phyloP scores from a whole-genome alignment of 2,888 invertebrate genomes.

The Caenorhabditis panamensis region DNA sequence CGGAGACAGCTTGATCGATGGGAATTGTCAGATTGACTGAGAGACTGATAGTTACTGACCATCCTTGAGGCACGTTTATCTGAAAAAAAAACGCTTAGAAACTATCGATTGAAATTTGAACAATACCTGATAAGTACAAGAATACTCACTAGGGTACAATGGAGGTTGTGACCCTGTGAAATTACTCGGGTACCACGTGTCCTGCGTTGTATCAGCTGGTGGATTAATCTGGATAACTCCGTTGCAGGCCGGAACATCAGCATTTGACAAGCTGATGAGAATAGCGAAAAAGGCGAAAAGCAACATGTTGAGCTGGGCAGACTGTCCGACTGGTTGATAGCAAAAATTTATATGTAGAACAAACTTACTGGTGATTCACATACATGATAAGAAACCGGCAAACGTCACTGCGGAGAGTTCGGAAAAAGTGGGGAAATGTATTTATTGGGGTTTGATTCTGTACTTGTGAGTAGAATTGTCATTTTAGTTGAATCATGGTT shows the following conservation, averaged over 20 bases:
- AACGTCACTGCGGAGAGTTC: not conserved
- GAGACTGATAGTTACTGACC: constrained; percentile 13
- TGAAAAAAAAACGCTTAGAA: not conserved
- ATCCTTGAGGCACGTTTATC: constrained; percentile 37
- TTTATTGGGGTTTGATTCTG: not conserved
- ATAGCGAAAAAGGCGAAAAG: not conserved
- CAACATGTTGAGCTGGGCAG: not conserved
- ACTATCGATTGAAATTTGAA: no score
- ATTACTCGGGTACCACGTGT: constrained; percentile 37
- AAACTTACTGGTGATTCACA: not conserved
- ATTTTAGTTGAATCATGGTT: not conserved
- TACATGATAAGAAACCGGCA: not conserved
- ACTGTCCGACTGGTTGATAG: constrained; percentile 1
- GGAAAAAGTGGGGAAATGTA: not conserved
- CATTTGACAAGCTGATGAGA: not conserved
- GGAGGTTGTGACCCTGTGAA: constrained; percentile 26
- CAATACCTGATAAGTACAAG: constrained; percentile 22
- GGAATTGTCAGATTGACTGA: constrained; percentile 27
- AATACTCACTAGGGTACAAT: constrained; percentile 25
- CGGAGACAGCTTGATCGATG: constrained; percentile 23
- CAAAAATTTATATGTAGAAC: constrained; percentile 22
- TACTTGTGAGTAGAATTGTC: not conserved
- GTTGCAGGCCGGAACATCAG: constrained; percentile 13
- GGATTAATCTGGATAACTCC: not conserved
- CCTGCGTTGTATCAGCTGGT: constrained; percentile 6